Evolutionary conservation across 2,888 invertebrate genomes (phyloP).

Genomic region (Mesorhabditis belari): DNA sequence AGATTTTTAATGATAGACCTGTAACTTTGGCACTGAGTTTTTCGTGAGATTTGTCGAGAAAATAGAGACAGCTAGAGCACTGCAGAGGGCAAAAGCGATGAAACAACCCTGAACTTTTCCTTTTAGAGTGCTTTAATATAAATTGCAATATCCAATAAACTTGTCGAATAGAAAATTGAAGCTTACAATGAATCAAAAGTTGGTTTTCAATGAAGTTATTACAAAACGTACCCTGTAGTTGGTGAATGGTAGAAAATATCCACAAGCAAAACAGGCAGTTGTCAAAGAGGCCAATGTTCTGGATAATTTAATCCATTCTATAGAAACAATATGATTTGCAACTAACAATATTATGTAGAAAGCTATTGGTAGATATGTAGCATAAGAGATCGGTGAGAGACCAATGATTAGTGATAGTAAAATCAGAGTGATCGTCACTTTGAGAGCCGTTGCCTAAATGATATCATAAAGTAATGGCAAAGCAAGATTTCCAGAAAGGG

Average conservation of each 20-base stretch:
- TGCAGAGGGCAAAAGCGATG: neutral
- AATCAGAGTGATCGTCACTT: neutral
- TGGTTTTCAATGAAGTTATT: neutral
- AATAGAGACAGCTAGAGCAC: neutral
- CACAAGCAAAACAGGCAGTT: constrained; percentile 23
- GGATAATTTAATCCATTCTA: constrained; percentile 7
- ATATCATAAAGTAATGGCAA: neutral
- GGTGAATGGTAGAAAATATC: constrained; percentile 32
- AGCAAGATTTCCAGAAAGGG: too few species aligned
- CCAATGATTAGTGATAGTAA: neutral
- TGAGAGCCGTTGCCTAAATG: neutral
- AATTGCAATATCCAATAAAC: too few species aligned
- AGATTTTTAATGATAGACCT: neutral
- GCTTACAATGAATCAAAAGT: too few species aligned
- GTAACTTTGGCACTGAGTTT: neutral
- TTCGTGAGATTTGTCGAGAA: neutral
- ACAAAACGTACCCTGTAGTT: constrained; percentile 16
- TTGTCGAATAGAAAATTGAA: too few species aligned
- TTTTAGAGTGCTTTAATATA: neutral
- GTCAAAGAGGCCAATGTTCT: constrained; percentile 22
- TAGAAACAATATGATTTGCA: neutral
- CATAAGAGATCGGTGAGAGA: neutral
- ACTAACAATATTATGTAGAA: neutral
- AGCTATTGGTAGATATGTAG: neutral
- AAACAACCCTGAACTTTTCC: neutral